These are phyloP conservation scores for Eupsittula cactorum DNA, from an alignment of 2,113 vertebrate genomes.

Conservation along the genomic window DNA sequence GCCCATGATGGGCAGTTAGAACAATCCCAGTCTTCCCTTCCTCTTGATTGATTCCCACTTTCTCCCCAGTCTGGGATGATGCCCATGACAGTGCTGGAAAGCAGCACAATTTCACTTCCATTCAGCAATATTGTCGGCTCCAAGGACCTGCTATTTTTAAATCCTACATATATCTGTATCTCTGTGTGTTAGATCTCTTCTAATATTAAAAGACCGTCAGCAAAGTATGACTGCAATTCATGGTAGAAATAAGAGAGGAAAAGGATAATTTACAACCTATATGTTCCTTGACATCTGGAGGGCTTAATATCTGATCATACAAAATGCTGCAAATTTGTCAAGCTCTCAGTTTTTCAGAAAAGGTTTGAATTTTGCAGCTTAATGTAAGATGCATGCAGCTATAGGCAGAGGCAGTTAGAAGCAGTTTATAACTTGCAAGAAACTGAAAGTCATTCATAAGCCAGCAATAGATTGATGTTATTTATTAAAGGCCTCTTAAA, in stretches of 20 bases:
- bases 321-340: not conserved
- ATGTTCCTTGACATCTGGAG: not conserved
- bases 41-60: not conserved
- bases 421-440: not conserved
- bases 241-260: not conserved
- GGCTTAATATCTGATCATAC: not conserved
- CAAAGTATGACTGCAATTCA: not conserved
- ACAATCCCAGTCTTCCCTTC: not conserved
- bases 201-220: not conserved
- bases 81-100: not conserved
- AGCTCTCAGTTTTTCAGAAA: not conserved
- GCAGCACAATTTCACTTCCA: not conserved
- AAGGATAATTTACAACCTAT: not conserved
- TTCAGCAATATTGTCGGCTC: not conserved
- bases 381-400: not conserved
- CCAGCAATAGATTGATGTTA: not conserved
- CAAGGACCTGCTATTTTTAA: not conserved
- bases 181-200: not conserved
- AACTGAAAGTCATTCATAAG: not conserved
- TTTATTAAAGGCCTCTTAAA: not conserved
- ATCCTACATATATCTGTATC: not conserved
- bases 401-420: not conserved
- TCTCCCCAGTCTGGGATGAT: not conserved
- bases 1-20: not conserved
- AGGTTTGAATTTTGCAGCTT: not conserved